phyloP scores from a whole-genome alignment of 1,140 invertebrate species.

The Palaemon carinicauda region DNA sequence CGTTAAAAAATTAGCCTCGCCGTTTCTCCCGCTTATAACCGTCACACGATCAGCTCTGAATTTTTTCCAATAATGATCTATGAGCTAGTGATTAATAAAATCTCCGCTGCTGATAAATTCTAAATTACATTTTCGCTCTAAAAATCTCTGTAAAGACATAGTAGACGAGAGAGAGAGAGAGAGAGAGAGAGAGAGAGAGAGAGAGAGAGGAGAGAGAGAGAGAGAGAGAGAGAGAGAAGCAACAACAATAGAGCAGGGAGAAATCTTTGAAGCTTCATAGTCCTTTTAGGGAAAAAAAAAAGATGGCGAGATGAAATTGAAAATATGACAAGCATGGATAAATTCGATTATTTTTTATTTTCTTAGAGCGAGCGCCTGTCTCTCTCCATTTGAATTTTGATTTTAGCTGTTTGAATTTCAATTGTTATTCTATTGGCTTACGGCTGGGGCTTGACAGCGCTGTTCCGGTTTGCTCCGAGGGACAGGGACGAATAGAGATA shows the following conservation, averaged over 20 bases:
- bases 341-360: conserved; percentile 55
- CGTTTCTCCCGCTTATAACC: too few relatives aligned
- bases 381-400: conserved; percentile 54
- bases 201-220: conserved; percentile 23
- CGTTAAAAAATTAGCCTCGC: too few relatives aligned
- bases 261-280: background rate
- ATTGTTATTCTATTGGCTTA: conserved; percentile 56
- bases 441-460: conserved; percentile 44
- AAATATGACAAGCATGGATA: conserved; percentile 45
- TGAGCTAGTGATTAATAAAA: too few relatives aligned
- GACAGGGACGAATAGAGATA: background rate
- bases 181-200: conserved; percentile 24
- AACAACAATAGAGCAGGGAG: background rate
- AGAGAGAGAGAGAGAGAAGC: background rate
- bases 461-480: conserved; percentile 18
- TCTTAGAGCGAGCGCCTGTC: conserved; percentile 33
- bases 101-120: too few relatives aligned
- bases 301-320: conserved; percentile 20
- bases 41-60: too few relatives aligned
- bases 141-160: background rate
- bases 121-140: too few relatives aligned
- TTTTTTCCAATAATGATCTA: too few relatives aligned
- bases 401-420: conserved; percentile 55
- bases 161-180: background rate
- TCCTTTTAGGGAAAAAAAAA: conserved; percentile 42